Conservation (phyloP, 2,113 vertebrate genomes). For the Ceyx cyanopectus region DNA sequence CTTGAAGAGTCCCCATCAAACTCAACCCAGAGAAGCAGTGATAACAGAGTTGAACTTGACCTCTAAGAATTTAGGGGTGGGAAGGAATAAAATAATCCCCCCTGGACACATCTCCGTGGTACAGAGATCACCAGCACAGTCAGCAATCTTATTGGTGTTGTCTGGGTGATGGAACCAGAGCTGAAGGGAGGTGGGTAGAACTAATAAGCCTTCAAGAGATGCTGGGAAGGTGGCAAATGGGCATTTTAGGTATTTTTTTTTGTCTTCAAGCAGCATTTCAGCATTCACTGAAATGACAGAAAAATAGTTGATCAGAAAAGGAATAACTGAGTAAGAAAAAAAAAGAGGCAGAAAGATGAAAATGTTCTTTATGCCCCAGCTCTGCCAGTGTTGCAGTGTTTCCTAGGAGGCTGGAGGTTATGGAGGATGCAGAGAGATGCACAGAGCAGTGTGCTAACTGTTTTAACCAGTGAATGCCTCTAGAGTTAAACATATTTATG, state of each 20-base stretch:
- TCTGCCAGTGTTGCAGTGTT: fast-evolving
- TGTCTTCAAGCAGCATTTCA: neutral
- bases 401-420: neutral
- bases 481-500: neutral
- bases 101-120: neutral
- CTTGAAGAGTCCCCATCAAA: neutral
- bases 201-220: neutral
- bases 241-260: neutral
- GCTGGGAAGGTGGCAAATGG: neutral
- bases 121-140: neutral
- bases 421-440: neutral
- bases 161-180: neutral
- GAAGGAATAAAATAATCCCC: neutral
- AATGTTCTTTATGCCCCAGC: neutral
- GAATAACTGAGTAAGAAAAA: neutral
- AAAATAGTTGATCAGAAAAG: neutral
- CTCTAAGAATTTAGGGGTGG: neutral
- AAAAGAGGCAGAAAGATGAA: neutral
- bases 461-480: neutral
- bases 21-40: neutral
- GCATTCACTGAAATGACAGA: neutral
- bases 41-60: fast-evolving
- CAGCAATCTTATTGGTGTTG: neutral
- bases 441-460: neutral
- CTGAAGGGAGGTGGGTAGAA: neutral